Evolutionary conservation across 2,797 vertebrate species (phyloP).

Genomic region (Anguilla marmorata): DNA sequence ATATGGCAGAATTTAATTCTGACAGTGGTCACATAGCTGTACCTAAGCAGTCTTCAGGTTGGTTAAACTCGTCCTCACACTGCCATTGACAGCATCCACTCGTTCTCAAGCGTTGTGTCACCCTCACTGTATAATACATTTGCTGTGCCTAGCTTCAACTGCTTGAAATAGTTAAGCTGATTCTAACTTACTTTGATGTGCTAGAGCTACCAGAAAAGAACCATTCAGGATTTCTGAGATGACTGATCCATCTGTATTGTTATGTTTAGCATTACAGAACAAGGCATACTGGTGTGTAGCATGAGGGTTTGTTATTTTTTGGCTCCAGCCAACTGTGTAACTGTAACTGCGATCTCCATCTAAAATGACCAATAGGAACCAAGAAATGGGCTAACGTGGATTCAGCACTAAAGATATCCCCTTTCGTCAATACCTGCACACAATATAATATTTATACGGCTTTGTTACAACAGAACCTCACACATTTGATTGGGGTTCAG

Average conservation of each 20-base stretch:
- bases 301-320: constrained; percentile 40
- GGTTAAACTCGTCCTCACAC: neutral
- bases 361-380: constrained; percentile 25
- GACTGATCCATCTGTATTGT: constrained; percentile 35
- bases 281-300: constrained; percentile 22
- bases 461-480: neutral
- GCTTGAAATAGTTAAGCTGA: constrained; percentile 19
- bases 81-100: neutral
- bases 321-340: constrained; percentile 32
- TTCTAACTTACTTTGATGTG: constrained; percentile 20
- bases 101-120: neutral
- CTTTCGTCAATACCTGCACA: neutral
- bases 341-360: constrained; percentile 55
- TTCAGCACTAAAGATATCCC: constrained; percentile 33
- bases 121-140: constrained; percentile 4
- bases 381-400: constrained; percentile 2
- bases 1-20: too few relatives aligned
- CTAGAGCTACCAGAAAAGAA: too few relatives aligned
- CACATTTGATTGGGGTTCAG: neutral
- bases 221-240: neutral
- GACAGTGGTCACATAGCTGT: too few relatives aligned
- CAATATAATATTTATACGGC: constrained; percentile 21
- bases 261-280: constrained; percentile 24
- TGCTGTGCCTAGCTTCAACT: constrained; percentile 23
- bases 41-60: neutral